Evolutionary conservation across 2,888 invertebrate genomes (phyloP).

Genomic region (Tholera decimalis): DNA sequence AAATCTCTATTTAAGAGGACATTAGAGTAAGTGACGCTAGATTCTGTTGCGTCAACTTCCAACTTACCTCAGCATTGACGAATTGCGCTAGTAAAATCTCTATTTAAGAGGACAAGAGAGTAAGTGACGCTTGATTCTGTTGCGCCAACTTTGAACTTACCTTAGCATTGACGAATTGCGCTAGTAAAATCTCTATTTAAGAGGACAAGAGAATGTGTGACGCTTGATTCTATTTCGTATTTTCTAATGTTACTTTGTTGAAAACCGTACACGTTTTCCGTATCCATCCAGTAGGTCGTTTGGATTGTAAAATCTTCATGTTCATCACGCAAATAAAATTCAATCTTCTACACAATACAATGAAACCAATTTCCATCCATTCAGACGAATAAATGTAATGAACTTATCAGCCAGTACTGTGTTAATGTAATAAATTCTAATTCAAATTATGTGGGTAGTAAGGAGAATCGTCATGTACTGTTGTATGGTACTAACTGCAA

Average conservation of each 20-base stretch:
- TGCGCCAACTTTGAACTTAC: no score
- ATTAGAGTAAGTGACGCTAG: no score
- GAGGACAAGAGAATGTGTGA: no score
- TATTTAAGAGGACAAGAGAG: no score
- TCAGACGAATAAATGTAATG: slow-evolving; percentile 37
- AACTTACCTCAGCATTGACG: no score
- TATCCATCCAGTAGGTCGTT: neutral
- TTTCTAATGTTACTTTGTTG: neutral
- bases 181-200: no score
- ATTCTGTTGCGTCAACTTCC: no score
- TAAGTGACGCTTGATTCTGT: no score
- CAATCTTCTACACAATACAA: slow-evolving; percentile 28
- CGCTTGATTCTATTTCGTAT: no score
- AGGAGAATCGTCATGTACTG: neutral
- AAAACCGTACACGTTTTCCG: neutral
- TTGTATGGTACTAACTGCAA: neutral
- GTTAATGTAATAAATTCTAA: slow-evolving; percentile 32
- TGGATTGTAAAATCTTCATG: slow-evolving; percentile 6
- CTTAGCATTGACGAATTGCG: no score
- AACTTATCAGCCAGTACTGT: slow-evolving; percentile 26
- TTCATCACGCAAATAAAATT: slow-evolving; percentile 6
- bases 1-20: no score
- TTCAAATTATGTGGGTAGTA: slow-evolving; percentile 20
- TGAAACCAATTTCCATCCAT: slow-evolving; percentile 33
- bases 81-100: no score